These are phyloP conservation scores for Chloroclysta siterata DNA, from an alignment of 2,888 invertebrate genomes.

Conservation along the genomic window DNA sequence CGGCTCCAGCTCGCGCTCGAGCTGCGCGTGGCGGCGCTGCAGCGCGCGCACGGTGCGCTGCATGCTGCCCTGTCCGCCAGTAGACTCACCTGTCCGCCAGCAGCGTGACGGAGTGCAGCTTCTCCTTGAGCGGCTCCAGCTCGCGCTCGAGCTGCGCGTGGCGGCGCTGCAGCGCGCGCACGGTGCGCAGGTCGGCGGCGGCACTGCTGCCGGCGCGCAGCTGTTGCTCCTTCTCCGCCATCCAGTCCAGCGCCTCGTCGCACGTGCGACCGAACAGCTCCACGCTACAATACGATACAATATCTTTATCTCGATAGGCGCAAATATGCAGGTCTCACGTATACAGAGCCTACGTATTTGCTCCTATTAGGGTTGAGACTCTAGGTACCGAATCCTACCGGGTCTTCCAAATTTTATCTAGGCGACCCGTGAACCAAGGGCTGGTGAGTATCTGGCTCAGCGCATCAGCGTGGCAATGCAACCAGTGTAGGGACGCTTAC, in stretches of 20 bases:
- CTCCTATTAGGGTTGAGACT: no score
- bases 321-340: no score
- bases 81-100: slow-evolving; percentile 90
- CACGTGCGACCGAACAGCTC: slow-evolving; percentile 98
- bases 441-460: no score
- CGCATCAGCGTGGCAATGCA: no score
- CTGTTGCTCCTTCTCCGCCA: slow-evolving; percentile 97
- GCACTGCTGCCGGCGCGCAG: slow-evolving; percentile 90
- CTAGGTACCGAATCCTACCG: no score
- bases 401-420: no score
- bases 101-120: slow-evolving; percentile 94
- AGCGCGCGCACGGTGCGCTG: no score
- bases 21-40: slow-evolving; percentile 95
- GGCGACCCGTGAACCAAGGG: no score
- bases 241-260: slow-evolving; percentile 98
- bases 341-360: no score
- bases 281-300: slow-evolving; percentile 85
- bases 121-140: slow-evolving; percentile 96
- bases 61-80: no score
- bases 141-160: slow-evolving; percentile 98
- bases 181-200: slow-evolving; percentile 95
- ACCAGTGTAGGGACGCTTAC: no score
- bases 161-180: slow-evolving; percentile 94
- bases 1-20: slow-evolving; percentile 97
- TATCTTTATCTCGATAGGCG: no score